Evolutionary conservation across 2,113 vertebrate species (phyloP).

Genomic region (Sclerurus mexicanus): DNA sequence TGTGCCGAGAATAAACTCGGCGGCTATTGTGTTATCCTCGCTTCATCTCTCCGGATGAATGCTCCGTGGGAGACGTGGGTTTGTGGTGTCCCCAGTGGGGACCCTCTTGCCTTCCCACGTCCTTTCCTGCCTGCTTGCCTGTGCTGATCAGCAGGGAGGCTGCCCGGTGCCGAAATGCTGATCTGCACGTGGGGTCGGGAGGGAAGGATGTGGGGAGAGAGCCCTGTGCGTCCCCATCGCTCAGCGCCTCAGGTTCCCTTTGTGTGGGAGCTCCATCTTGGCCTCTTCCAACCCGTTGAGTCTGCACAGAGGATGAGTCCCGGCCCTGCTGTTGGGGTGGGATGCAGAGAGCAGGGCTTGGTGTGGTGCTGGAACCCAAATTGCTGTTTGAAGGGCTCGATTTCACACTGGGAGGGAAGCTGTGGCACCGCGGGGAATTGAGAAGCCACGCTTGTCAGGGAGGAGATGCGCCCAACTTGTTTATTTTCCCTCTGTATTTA

Average conservation of each 20-base stretch:
- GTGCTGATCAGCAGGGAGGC: accelerated
- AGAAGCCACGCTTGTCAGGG: conserved; percentile 69
- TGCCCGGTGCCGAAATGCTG: accelerated
- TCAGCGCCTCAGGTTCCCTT: not conserved
- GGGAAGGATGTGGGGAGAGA: not conserved
- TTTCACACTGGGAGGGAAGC: conserved; percentile 57
- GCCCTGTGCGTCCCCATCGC: not conserved
- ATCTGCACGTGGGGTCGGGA: accelerated
- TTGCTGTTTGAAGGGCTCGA: conserved; percentile 53
- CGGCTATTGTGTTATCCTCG: not conserved
- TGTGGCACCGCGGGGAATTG: not conserved
- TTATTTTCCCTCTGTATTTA: not conserved
- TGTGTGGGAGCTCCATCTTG: accelerated
- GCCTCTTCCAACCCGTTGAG: accelerated
- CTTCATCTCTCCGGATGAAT: not conserved
- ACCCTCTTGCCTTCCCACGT: not conserved
- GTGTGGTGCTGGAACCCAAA: not conserved
- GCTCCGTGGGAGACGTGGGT: accelerated
- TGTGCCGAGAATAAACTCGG: not conserved
- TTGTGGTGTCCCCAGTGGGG: not conserved
- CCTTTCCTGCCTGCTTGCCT: accelerated
- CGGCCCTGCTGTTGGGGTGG: accelerated
- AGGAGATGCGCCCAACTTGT: conserved; percentile 60
- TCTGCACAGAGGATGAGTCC: no score
- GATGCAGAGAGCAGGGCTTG: not conserved